Percentiles rank a stretch among this genome's conserved stretches.
Conservation (phyloP, 2,797 vertebrate species). For the Hipposideros larvatus region DNA sequence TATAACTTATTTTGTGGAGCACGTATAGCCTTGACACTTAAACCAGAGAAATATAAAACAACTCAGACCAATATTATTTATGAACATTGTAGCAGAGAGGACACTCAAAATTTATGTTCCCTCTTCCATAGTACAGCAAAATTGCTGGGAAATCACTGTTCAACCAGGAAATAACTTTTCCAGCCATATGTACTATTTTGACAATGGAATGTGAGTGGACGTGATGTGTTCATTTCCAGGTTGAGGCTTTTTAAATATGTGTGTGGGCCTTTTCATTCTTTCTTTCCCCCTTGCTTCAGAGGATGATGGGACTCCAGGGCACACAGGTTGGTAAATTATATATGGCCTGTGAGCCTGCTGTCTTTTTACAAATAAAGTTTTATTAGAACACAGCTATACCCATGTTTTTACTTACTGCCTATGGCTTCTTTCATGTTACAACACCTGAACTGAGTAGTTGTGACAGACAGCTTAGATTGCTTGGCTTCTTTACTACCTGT, state of each 20-base stretch:
- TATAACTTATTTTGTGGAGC: neutral
- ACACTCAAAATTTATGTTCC: neutral
- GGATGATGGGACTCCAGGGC: neutral
- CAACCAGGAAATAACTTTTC: neutral
- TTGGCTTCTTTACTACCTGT: neutral
- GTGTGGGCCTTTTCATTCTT: neutral
- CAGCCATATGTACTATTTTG: neutral
- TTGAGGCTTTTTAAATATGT: neutral
- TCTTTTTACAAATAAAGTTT: constrained; percentile 56
- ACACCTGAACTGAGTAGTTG: neutral
- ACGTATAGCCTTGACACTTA: neutral
- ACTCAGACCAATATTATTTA: neutral
- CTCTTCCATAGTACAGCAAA: neutral
- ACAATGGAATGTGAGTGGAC: neutral
- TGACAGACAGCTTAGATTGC: neutral
- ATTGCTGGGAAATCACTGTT: neutral
- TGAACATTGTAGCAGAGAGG: neutral
- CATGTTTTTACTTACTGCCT: neutral
- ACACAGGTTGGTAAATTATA: neutral
- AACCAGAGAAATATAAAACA: neutral
- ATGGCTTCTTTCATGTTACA: neutral
- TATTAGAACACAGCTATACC: neutral
- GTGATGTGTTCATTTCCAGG: neutral
- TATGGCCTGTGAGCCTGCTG: neutral
- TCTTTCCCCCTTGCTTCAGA: neutral